phyloP scores from a whole-genome alignment of 1,140 invertebrate genomes.

The Antheraea mylitta region DNA sequence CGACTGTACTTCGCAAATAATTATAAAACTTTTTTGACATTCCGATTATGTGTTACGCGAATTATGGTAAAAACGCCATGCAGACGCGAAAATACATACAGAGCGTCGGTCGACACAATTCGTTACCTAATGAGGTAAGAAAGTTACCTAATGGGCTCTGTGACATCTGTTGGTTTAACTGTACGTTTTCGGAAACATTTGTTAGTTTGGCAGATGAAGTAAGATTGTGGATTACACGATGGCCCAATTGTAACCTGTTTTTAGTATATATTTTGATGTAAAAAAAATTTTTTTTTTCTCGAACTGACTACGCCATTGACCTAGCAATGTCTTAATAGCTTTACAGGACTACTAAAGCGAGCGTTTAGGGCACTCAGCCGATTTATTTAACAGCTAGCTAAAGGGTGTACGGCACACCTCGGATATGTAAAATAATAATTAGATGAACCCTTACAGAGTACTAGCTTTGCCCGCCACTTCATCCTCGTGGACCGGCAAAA shows the following conservation, averaged over 20 bases:
- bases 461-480: too few relatives aligned
- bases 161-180: background rate
- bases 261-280: too few relatives aligned
- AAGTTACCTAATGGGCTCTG: background rate
- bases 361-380: too few relatives aligned
- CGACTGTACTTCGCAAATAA: background rate
- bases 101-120: background rate
- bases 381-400: too few relatives aligned
- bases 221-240: background rate
- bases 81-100: background rate
- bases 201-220: background rate
- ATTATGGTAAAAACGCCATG: background rate
- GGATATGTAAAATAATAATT: too few relatives aligned
- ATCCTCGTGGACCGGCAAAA: too few relatives aligned
- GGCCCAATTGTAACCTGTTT: background rate
- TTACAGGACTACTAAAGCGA: too few relatives aligned
- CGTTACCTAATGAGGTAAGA: background rate
- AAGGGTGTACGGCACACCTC: too few relatives aligned
- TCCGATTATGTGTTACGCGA: background rate
- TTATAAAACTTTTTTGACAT: background rate
- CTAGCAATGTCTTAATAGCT: too few relatives aligned
- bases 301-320: too few relatives aligned
- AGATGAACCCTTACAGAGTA: too few relatives aligned
- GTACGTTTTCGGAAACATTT: background rate
- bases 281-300: too few relatives aligned